Evolutionary conservation across 1,140 invertebrate genomes (phyloP).

Genomic region (Anagrus nilaparvatae): DNA sequence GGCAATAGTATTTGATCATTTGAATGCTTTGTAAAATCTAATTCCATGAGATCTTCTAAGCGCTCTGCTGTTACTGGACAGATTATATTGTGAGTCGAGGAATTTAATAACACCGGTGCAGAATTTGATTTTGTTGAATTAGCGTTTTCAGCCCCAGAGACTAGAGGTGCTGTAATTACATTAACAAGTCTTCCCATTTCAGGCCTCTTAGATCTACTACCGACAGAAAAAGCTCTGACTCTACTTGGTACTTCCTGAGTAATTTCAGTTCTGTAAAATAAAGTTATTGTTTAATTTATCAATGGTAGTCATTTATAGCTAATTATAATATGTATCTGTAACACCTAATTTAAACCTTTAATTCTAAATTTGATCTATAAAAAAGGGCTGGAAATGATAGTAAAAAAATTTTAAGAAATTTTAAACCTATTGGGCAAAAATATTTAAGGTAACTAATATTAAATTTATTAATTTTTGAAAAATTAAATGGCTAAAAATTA

Average conservation of each 20-base stretch:
- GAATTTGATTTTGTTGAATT: slow-evolving; percentile 38
- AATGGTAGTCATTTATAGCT: too few relatives aligned
- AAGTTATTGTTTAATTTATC: too few relatives aligned
- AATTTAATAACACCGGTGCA: slow-evolving; percentile 37
- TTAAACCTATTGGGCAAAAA: too few relatives aligned
- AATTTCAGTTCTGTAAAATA: slow-evolving; percentile 36
- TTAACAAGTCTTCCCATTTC: slow-evolving; percentile 33
- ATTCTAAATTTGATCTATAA: too few relatives aligned
- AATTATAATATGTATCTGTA: too few relatives aligned
- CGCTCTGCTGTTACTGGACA: slow-evolving; percentile 42
- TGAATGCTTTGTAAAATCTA: slow-evolving; percentile 55
- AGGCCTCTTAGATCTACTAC: slow-evolving; percentile 50
- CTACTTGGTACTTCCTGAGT: slow-evolving; percentile 38
- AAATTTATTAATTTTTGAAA: too few relatives aligned
- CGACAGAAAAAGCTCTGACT: slow-evolving; percentile 60
- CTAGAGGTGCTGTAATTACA: slow-evolving; percentile 50
- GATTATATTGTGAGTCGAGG: slow-evolving; percentile 49
- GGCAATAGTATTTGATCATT: too few relatives aligned
- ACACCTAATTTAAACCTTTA: too few relatives aligned
- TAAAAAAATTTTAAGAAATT: neutral
- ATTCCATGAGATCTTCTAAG: slow-evolving; percentile 69
- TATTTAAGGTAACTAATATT: too few relatives aligned
- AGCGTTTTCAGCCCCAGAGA: slow-evolving; percentile 37
- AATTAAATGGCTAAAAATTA: too few relatives aligned
- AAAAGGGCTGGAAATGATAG: slow-evolving; percentile 9